Evolutionary conservation across 2,888 invertebrate species (phyloP).

Genomic region (Platerodrilus igneus): DNA sequence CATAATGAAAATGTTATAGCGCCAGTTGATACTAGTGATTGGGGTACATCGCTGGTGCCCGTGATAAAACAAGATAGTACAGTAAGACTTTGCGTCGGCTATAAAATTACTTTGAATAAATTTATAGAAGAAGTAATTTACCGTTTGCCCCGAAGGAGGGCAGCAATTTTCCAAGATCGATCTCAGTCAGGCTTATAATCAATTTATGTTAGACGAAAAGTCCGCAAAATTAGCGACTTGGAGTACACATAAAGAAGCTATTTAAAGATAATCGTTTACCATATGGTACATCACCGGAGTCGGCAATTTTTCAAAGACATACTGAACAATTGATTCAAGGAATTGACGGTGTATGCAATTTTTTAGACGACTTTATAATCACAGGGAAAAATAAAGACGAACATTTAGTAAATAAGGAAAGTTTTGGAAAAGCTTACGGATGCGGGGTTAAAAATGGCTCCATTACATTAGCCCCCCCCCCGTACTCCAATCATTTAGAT

Average conservation of each 20-base stretch:
- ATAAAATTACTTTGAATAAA: no score
- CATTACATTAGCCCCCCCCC: no score
- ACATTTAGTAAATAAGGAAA: constrained; percentile 1
- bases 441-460: constrained; percentile 5
- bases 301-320: constrained; percentile 39
- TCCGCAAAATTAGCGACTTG: constrained; percentile 2
- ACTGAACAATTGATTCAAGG: constrained; percentile 16
- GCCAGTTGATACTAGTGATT: no score
- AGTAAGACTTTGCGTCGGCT: no score
- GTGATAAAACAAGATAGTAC: no score
- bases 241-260: constrained; percentile 31
- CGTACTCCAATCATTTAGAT: no score
- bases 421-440: neutral
- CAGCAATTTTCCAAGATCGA: no score
- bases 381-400: constrained; percentile 5
- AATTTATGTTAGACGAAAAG: constrained; percentile 7
- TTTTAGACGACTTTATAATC: constrained; percentile 12
- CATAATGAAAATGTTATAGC: no score
- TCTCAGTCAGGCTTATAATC: constrained; percentile 11
- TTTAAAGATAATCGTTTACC: constrained; percentile 37
- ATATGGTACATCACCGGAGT: constrained; percentile 36
- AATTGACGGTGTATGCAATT: constrained; percentile 9
- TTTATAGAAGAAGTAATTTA: no score
- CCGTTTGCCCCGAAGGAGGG: no score
- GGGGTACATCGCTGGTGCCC: no score